Base-by-base conservation (phyloP, 2,888 invertebrate genomes). In the Tetanocera ferruginea region DNA sequence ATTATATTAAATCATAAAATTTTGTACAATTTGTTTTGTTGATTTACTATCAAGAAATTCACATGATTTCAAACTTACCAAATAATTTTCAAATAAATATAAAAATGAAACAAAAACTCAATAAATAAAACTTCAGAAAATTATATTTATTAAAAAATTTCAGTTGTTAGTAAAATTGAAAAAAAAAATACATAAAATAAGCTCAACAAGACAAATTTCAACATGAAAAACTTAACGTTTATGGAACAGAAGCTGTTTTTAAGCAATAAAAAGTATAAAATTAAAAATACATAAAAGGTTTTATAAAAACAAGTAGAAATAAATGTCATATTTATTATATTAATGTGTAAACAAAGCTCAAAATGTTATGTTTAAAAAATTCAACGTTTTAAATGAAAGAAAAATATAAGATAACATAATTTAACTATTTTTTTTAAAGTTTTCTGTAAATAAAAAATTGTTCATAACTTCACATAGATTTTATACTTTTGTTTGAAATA, bases 391-490 rank as follows among this genome's bases (percentile, higher is more conserved):
- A 25, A 60, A 60, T 25, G 25, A 25, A 8, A 25, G 1, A 28
- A 64, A 11, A 64, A 14, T 64, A n/a, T n/a, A n/a, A n/a, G n/a
- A n/a, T 17, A 64, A 64, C 64, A 64, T 3, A 64, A 64, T 64
- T 64, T 14, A 62, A 64, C 64, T 64, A 62, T 64, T 55, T 51
- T 19, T 64, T 64, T 31, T n/a, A 2, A 28, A 64, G 8, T 25
- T 25, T 60, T 19, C 11, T 11, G 19, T 31, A 31, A 64, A 31
- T 14, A 31, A 31, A n/a, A 64, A 64, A 23, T 60, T 14, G 23
- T 60, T 3, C 19, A 57, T 9, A 28, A 4, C 17, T 62, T 28
- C 17, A 55, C 6, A 55, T 55, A 55, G 23, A 19, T 19, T 55
- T 55, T 55, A 19, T n/a, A n/a, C 5, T 31, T 67, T 67, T 43